Base-by-base conservation (phyloP, 2,888 invertebrate genomes). In the Pheosia gnoma region DNA sequence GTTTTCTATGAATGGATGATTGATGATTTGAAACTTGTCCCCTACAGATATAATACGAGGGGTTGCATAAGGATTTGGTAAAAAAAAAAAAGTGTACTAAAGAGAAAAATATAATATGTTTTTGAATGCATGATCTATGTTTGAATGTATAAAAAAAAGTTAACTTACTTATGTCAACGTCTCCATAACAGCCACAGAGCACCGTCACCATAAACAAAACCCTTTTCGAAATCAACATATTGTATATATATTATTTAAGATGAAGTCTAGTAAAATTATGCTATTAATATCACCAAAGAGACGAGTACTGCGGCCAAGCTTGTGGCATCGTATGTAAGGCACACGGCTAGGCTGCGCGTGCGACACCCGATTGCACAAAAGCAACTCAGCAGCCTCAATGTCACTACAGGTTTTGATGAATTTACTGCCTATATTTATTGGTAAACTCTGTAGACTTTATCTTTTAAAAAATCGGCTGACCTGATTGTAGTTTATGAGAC, bases 141-240 rank as follows among this genome's bases (percentile, higher is more conserved):
- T 25, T 25, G 25, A 25, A 25, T 25, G 25, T 25, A 25, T 25
- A 25, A 25, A 25, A 25, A 25, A 25, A 25, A 25, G 25, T 25
- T 59, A 57, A 85, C 91, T 86, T 77, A 91, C 91, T 83, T 49
- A 91, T 75, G 70, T 90, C 85, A 59, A 84, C 65, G 38, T 80
- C 75, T 68, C 86, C 87, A 66, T 78, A 74, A 65, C 82, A 81
- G 60, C 58, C 67, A 65, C 73, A 75, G 25, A 83, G 65, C 67
- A 83, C 62, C 47, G 73, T 60, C 13, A 81, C 66, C 9, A 87
- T 65, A 63, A 79, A 73, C 65, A 79, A 66, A 64, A 79, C 9
- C 60, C 59, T 62, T 59, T 62, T 68, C 36, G 61, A 60, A 59
- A 38, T 11, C 45, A 66, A 60, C 73, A 73, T 72, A n/a, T 47